Conservation (phyloP, 2,113 vertebrate species). For the Xerus inauris region DNA sequence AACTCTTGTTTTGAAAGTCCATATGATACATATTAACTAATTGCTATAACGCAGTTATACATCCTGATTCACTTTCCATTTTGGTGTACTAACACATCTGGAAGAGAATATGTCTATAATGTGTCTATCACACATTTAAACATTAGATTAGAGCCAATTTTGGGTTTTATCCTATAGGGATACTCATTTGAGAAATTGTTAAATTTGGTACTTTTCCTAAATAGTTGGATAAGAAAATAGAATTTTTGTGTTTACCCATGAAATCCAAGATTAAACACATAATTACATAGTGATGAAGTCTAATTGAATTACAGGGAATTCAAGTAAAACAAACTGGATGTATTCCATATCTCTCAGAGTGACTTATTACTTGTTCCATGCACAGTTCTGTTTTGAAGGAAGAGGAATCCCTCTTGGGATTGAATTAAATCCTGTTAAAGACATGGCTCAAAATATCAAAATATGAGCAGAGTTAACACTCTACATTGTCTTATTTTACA, state of each 20-base stretch:
- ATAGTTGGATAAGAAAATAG: neutral
- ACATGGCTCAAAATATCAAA: conserved; percentile 66
- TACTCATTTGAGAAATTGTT: neutral
- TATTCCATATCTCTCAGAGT: conserved; percentile 39
- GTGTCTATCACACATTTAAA: neutral
- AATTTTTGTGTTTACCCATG: neutral
- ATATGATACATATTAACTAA: neutral
- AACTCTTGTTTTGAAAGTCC: neutral
- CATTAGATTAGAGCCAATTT: neutral
- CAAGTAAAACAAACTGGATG: conserved; percentile 60
- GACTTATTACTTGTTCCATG: neutral
- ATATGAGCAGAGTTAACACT: neutral
- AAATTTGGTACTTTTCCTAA: neutral
- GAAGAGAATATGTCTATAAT: neutral
- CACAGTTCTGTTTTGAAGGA: conserved; percentile 46
- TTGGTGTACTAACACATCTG: neutral
- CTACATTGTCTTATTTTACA: conserved; percentile 12
- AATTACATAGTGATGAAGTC: conserved; percentile 31
- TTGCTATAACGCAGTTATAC: neutral
- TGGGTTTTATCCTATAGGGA: neutral
- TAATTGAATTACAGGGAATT: conserved; percentile 60
- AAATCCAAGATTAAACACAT: neutral
- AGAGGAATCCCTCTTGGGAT: conserved; percentile 60
- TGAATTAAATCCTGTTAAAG: conserved; percentile 49
- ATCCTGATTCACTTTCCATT: neutral